phyloP scores from a whole-genome alignment of 1,140 invertebrate genomes.

The Magallana gigas region DNA sequence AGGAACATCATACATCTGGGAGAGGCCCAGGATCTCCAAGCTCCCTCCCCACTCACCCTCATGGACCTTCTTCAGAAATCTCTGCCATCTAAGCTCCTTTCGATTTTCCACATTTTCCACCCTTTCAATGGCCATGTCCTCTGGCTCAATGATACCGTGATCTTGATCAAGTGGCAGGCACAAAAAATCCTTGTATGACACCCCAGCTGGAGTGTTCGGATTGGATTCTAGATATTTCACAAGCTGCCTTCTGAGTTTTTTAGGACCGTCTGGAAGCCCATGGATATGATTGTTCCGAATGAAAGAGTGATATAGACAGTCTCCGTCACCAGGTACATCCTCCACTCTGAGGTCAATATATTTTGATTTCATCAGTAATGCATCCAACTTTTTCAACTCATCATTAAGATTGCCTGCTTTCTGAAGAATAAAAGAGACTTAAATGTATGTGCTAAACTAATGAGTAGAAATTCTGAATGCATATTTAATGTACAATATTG shows the following conservation, averaged over 20 bases:
- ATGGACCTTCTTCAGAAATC: constrained; percentile 36
- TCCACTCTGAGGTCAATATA: neutral
- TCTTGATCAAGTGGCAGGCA: constrained; percentile 17
- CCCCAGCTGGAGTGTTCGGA: neutral
- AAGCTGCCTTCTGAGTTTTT: neutral
- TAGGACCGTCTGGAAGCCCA: neutral
- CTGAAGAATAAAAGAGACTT: neutral
- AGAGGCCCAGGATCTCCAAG: constrained; percentile 17
- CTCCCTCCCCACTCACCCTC: constrained; percentile 36
- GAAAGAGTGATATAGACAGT: constrained; percentile 32
- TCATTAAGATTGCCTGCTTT: neutral
- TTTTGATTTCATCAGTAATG: neutral
- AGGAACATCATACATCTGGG: constrained; percentile 8
- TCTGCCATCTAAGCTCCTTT: constrained; percentile 30
- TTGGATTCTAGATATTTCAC: constrained; percentile 33
- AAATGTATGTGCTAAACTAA: too few species aligned
- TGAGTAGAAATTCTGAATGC: too few species aligned
- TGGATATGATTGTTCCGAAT: neutral
- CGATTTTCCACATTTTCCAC: neutral
- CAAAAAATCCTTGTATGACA: constrained; percentile 6
- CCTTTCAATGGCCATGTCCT: constrained; percentile 33
- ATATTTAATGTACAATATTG: too few species aligned
- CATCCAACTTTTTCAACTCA: neutral
- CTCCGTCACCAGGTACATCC: constrained; percentile 19
- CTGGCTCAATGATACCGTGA: neutral